Base-by-base conservation (phyloP, 2,797 vertebrate species). In the Eleutherodactylus coqui region DNA sequence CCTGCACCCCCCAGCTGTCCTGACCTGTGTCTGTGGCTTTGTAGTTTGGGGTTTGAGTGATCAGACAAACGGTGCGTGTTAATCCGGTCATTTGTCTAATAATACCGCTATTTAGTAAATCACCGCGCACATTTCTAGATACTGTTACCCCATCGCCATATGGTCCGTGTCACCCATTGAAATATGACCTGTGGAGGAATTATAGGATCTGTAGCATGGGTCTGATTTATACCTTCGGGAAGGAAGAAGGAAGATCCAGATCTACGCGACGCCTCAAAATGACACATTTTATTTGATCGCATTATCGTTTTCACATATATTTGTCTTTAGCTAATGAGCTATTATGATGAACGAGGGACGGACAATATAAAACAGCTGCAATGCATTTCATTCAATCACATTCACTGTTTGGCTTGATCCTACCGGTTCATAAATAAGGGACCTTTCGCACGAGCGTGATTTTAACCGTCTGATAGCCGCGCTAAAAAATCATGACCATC, bases 31-130 rank as follows among this genome's bases (percentile, higher is more conserved):
- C 77, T 75, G 43, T 6, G 47, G 7, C 85, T 86, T 82, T 86
- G 85, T 86, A 82, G 24, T 82, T 55, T 32, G 17, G 24, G 24
- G 27, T 73, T 36, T 62, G 69, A 81, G 85, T 67, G 85, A 82
- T 86, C 85, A 67, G 70, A 80, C 34, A 49, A 75, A 67, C 69
- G 19, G 60, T n/a, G 58, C n/a, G 78, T 7, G 75, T 72, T 87
- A 87, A 87, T 87, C 81, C 75, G 34, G 77, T 78, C 34, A 72
- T 77, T 86, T 86, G 60, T 64, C 58, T 67, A 82, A 82, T 79
- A 85, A 84, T 76, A 84, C 83, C 83, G 51, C 60, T 41, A 77
- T 84, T 75, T 84, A 64, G 73, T 67, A 84, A 77, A 84, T 77
- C 83, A 77, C 83, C 58, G 24, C 32, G 14, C 51, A 67, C 41